phyloP scores from a whole-genome alignment of 2,797 vertebrate genomes.

The Ceyx erithaca region DNA sequence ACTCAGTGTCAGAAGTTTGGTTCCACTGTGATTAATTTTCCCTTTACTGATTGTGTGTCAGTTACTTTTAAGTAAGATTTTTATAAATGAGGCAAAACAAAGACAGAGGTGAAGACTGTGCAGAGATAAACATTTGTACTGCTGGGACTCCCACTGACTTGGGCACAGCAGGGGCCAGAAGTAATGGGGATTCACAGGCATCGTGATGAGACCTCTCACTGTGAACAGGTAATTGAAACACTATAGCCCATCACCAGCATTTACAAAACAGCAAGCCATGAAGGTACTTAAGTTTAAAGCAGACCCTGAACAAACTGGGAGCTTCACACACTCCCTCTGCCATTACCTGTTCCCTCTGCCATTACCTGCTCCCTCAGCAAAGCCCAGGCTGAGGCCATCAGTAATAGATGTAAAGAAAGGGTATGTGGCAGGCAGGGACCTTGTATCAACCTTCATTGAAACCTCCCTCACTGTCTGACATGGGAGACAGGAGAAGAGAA shows the following conservation, averaged over 20 bases:
- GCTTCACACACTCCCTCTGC: background rate
- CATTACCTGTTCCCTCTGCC: accelerated
- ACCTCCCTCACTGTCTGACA: accelerated
- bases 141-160: conserved; percentile 44
- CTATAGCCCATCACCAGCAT: conserved; percentile 12
- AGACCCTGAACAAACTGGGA: background rate
- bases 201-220: conserved; percentile 8
- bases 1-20: background rate
- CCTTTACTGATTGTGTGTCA: conserved; percentile 15
- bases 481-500: background rate
- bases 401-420: accelerated
- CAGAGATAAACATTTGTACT: conserved; percentile 46
- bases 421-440: background rate
- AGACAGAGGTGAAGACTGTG: conserved; percentile 13
- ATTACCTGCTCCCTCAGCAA: accelerated
- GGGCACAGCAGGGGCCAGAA: conserved; percentile 42
- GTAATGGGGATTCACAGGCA: conserved; percentile 36
- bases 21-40: conserved; percentile 42
- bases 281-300: background rate
- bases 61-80: conserved; percentile 54
- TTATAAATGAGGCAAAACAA: conserved; percentile 64
- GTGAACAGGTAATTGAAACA: conserved; percentile 53
- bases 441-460: background rate
- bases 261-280: background rate
- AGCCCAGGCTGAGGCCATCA: background rate